phyloP scores from a whole-genome alignment of 2,113 vertebrate species.

The Labeo catla region DNA sequence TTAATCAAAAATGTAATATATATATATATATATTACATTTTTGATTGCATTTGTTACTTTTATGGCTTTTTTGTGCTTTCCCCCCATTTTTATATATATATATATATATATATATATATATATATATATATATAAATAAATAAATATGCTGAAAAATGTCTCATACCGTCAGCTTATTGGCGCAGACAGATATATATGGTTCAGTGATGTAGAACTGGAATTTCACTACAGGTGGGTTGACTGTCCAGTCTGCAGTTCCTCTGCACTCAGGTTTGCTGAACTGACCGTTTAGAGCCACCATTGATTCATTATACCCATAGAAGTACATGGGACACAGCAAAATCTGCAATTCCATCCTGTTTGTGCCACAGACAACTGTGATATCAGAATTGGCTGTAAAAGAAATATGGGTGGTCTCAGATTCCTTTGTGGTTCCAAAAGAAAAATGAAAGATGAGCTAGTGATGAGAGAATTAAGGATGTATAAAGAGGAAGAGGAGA shows the following conservation, averaged over 20 bases:
- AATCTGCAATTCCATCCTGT: slow-evolving; percentile 69
- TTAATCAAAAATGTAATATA: too few species aligned
- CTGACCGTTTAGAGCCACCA: slow-evolving; percentile 73
- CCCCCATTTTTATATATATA: neutral
- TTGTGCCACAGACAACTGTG: slow-evolving; percentile 67
- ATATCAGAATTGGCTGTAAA: slow-evolving; percentile 72
- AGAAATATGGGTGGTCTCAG: neutral
- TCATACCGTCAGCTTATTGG: slow-evolving; percentile 66
- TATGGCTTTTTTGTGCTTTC: too few species aligned
- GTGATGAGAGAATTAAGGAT: neutral
- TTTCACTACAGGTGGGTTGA: slow-evolving; percentile 66
- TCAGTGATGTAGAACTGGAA: slow-evolving; percentile 71
- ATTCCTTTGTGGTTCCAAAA: slow-evolving; percentile 22
- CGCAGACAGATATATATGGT: slow-evolving; percentile 56
- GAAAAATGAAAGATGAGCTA: slow-evolving; percentile 33
- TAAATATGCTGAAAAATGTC: neutral
- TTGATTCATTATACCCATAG: slow-evolving; percentile 70
- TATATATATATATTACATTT: too few species aligned
- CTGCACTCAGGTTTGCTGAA: slow-evolving; percentile 56
- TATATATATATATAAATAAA: neutral
- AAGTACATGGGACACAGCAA: slow-evolving; percentile 76
- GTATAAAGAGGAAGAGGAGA: neutral
- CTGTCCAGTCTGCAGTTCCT: slow-evolving; percentile 62
- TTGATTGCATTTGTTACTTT: too few species aligned
- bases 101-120: neutral